Evolutionary conservation across 2,113 vertebrate species (phyloP).

Genomic region (Acanthochromis polyacanthus): DNA sequence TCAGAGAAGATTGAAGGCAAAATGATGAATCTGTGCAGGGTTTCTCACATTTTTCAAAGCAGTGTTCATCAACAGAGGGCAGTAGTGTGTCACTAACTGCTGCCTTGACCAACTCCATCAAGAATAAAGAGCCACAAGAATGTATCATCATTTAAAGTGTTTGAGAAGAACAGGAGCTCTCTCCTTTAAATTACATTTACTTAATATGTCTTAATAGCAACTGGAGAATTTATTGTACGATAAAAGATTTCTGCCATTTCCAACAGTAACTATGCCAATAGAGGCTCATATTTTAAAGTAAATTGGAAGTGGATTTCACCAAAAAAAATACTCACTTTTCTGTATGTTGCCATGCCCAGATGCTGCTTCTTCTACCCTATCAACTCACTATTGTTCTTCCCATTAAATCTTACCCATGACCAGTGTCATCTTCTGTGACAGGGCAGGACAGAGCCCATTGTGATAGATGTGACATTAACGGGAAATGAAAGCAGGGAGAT

Average conservation of each 20-base stretch:
- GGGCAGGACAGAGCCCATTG: slow-evolving; percentile 67
- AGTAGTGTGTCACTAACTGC: slow-evolving; percentile 41
- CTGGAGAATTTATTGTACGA: neutral
- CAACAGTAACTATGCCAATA: neutral
- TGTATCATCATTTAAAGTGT: neutral
- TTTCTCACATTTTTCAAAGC: neutral
- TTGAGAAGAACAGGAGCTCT: neutral
- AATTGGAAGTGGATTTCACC: neutral
- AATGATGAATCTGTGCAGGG: neutral
- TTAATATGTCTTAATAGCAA: neutral
- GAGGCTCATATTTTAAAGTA: neutral
- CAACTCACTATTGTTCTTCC: slow-evolving; percentile 72
- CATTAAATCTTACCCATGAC: slow-evolving; percentile 73
- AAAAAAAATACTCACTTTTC: slow-evolving; percentile 6
- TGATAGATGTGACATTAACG: slow-evolving; percentile 85
- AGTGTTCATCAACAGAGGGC: slow-evolving; percentile 61
- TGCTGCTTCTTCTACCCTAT: slow-evolving; percentile 26
- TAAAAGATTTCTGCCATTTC: slow-evolving; percentile 4
- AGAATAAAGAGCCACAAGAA: slow-evolving; percentile 5
- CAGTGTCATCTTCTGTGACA: slow-evolving; percentile 73
- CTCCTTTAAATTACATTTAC: neutral
- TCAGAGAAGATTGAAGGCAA: neutral
- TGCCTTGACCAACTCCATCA: neutral
- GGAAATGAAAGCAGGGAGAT: slow-evolving; percentile 81
- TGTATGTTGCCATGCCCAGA: neutral